phyloP scores from a whole-genome alignment of 2,888 invertebrate genomes.

The Tetanocera ferruginea region DNA sequence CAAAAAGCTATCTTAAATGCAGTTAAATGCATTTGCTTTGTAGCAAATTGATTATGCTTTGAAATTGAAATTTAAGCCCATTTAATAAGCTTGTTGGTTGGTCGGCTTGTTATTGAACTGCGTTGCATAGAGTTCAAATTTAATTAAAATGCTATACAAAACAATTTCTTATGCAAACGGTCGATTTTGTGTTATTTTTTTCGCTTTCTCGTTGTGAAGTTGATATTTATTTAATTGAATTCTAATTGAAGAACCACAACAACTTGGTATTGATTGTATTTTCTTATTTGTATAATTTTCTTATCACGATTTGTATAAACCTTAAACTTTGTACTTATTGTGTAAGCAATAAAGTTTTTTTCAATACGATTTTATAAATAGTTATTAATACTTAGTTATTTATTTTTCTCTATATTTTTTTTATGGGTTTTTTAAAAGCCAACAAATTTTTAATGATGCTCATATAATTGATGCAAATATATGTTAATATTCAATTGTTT shows the following conservation, averaged over 20 bases:
- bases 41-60: constrained; percentile 11
- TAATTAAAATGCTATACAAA: neutral
- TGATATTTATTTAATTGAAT: neutral
- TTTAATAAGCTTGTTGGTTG: neutral
- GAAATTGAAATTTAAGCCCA: constrained; percentile 14
- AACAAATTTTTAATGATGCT: no score
- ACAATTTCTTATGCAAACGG: neutral
- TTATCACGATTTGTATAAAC: no score
- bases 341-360: no score
- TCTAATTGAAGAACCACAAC: neutral
- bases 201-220: neutral
- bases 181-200: neutral
- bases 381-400: no score
- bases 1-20: neutral
- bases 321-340: no score
- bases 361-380: no score
- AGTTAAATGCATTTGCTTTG: neutral
- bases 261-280: neutral
- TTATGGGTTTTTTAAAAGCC: no score
- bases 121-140: constrained; percentile 2
- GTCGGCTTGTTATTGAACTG: neutral
- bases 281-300: no score
- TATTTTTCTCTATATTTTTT: no score
- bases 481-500: no score
- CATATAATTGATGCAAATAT: no score